Percentiles rank a stretch among this genome's conserved stretches.
Evolutionary conservation across 2,888 invertebrate genomes (phyloP).

Genomic region (Parascotia fuliginaria): DNA sequence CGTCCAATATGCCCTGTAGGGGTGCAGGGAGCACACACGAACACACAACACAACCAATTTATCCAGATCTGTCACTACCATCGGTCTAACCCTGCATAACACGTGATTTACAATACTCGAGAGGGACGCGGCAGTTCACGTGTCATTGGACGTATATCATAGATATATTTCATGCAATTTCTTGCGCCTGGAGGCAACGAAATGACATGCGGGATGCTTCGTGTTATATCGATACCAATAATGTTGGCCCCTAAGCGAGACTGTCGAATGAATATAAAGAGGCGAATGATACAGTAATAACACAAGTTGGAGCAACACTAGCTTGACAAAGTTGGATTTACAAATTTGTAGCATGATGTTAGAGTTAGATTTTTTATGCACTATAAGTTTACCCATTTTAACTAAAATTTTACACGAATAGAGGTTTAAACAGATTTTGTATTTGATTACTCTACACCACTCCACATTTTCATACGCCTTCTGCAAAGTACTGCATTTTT

Average conservation of each 20-base stretch:
- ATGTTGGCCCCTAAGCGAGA: conserved; percentile 58
- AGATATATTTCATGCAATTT: conserved; percentile 79
- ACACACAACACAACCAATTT: conserved; percentile 52
- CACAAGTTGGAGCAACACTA: conserved; percentile 12
- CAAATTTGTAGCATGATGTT: too few species aligned
- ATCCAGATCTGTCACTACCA: conserved; percentile 45
- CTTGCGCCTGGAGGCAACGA: conserved; percentile 76
- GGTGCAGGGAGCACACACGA: conserved; percentile 61
- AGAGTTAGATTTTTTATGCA: too few species aligned
- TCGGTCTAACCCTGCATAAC: conserved; percentile 18
- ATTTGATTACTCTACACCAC: too few species aligned
- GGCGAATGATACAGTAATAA: conserved; percentile 37
- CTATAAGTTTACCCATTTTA: too few species aligned
- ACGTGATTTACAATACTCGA: conserved; percentile 10
- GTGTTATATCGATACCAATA: conserved; percentile 73
- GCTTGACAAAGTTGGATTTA: neutral
- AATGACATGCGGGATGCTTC: conserved; percentile 74
- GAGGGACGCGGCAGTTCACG: conserved; percentile 42
- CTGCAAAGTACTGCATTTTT: too few species aligned
- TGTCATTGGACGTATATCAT: conserved; percentile 54
- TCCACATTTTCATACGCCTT: too few species aligned
- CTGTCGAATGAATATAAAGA: conserved; percentile 54
- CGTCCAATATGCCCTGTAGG: conserved; percentile 77
- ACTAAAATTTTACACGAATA: too few species aligned
- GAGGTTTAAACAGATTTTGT: too few species aligned